These are phyloP conservation scores for Bombylius discolor DNA, from an alignment of 2,888 invertebrate genomes.

Conservation along the genomic window DNA sequence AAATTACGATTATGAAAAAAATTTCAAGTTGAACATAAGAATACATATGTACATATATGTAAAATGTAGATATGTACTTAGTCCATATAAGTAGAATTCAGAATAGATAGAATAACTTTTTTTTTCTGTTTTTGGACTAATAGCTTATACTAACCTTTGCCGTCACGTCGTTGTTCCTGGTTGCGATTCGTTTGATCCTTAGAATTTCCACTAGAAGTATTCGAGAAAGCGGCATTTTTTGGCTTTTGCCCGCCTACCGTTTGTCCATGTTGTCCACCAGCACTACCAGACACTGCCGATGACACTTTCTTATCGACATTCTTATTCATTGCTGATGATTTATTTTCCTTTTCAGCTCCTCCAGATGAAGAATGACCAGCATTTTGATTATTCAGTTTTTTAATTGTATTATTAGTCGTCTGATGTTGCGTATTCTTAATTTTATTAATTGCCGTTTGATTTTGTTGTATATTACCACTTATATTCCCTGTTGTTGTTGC, in stretches of 20 bases:
- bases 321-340: slow-evolving; percentile 32
- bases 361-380: background rate
- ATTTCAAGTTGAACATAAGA: no score
- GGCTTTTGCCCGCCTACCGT: slow-evolving; percentile 1
- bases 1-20: no score
- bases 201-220: background rate
- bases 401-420: background rate
- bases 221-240: background rate
- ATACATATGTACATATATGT: no score
- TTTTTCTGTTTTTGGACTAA: no score
- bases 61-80: no score
- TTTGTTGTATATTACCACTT: background rate
- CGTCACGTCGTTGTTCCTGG: slow-evolving; percentile 25
- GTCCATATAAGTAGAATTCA: no score
- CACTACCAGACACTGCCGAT: background rate
- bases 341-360: slow-evolving; percentile 33
- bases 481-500: slow-evolving; percentile 15
- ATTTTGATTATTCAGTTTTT: background rate
- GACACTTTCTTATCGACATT: slow-evolving; percentile 15
- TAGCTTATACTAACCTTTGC: background rate
- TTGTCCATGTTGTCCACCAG: background rate
- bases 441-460: background rate
- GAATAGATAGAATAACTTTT: no score
- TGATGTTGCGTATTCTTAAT: background rate
- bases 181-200: slow-evolving; percentile 22